Percentiles rank a stretch among this genome's conserved stretches.
These are phyloP conservation scores for Chrysolina americana DNA, from an alignment of 2,888 invertebrate genomes.

Conservation along the genomic window DNA sequence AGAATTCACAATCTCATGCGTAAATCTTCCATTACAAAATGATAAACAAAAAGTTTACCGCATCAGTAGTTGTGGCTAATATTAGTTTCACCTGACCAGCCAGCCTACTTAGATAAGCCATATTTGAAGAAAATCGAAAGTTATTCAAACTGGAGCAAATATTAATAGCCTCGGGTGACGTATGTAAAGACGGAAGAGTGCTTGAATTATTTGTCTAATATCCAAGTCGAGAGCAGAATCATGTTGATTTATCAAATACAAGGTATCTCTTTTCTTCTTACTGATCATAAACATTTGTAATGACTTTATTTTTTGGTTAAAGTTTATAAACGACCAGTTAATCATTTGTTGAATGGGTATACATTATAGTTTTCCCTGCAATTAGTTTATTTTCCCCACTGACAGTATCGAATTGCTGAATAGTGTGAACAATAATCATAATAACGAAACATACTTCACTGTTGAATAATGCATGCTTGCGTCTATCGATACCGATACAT, in stretches of 20 bases:
- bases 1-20: conserved; percentile 41
- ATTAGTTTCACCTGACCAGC: conserved; percentile 60
- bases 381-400: too few species aligned
- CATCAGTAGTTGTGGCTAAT: conserved; percentile 53
- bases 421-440: too few species aligned
- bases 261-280: neutral
- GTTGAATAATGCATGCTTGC: too few species aligned
- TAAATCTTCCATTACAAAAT: conserved; percentile 42
- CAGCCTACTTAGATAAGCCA: conserved; percentile 60
- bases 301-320: too few species aligned
- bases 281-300: too few species aligned
- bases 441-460: too few species aligned
- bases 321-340: too few species aligned
- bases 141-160: conserved; percentile 61
- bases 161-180: conserved; percentile 35
- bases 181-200: conserved; percentile 30
- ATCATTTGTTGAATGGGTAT: too few species aligned
- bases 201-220: conserved; percentile 18
- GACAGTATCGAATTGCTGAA: too few species aligned
- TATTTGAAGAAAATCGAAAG: conserved; percentile 64
- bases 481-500: too few species aligned
- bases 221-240: neutral
- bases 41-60: conserved; percentile 52
- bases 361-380: too few species aligned
- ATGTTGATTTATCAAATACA: conserved; percentile 1